Conservation (phyloP, 1,140 invertebrate species). For the Drosophila sproati region DNA sequence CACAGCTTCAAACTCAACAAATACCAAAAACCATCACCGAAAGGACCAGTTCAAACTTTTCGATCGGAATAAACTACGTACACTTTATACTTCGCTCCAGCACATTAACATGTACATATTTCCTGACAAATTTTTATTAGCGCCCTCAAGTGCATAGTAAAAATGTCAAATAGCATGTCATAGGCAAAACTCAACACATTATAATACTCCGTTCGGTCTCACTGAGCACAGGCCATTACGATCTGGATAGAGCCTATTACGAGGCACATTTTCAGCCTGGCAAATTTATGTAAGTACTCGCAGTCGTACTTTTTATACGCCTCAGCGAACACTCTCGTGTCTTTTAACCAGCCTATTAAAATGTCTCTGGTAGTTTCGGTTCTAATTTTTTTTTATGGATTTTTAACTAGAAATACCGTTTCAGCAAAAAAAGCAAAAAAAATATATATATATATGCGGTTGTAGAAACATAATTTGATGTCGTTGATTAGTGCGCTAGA, state of each 20-base stretch:
- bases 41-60: no score
- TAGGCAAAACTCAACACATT: slow-evolving; percentile 4
- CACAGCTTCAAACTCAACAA: no score
- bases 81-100: neutral
- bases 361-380: slow-evolving; percentile 11
- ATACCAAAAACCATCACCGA: no score
- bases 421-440: neutral
- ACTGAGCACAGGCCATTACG: slow-evolving; percentile 12
- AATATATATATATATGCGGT: neutral
- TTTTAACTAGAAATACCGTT: slow-evolving; percentile 40
- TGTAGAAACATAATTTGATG: slow-evolving; percentile 42
- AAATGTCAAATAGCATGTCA: neutral
- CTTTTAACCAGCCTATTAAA: slow-evolving; percentile 29
- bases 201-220: slow-evolving; percentile 1
- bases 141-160: neutral
- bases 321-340: neutral
- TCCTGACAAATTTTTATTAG: neutral
- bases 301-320: slow-evolving; percentile 13
- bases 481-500: slow-evolving; percentile 31
- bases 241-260: slow-evolving; percentile 15
- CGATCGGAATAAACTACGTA: neutral
- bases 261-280: slow-evolving; percentile 6
- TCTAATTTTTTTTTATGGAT: slow-evolving; percentile 27
- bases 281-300: slow-evolving; percentile 30
- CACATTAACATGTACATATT: neutral